These are phyloP conservation scores for Dysmachus trigonus DNA, from an alignment of 2,888 invertebrate genomes.

Conservation along the genomic window DNA sequence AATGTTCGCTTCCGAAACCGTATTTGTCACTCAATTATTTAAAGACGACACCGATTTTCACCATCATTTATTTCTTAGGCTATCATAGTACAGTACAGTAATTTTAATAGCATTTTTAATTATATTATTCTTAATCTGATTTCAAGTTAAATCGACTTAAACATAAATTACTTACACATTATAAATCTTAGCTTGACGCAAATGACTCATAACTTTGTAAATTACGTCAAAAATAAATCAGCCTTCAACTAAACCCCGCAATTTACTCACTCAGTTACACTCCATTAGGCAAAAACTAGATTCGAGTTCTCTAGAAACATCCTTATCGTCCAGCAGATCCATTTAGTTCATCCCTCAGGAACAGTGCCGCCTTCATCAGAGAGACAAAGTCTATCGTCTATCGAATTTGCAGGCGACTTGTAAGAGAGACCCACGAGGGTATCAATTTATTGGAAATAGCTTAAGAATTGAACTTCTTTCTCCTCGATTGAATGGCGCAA, in stretches of 20 bases:
- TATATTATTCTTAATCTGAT: background rate
- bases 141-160: background rate
- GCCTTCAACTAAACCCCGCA: background rate
- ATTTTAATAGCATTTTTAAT: background rate
- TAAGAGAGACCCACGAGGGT: background rate
- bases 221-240: background rate
- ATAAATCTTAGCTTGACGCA: background rate
- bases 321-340: background rate
- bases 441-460: slow-evolving; percentile 18
- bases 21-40: too few species aligned
- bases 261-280: background rate
- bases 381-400: background rate
- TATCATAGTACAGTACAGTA: background rate
- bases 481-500: background rate
- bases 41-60: too few species aligned
- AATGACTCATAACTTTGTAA: background rate
- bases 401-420: background rate
- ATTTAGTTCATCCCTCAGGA: background rate
- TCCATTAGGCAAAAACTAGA: background rate
- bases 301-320: background rate
- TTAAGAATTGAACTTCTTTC: background rate
- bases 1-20: too few species aligned
- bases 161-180: background rate
- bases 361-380: background rate
- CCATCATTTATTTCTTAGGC: too few species aligned